Conservation (phyloP, 2,888 invertebrate species). For the Eupithecia pulchellata region DNA sequence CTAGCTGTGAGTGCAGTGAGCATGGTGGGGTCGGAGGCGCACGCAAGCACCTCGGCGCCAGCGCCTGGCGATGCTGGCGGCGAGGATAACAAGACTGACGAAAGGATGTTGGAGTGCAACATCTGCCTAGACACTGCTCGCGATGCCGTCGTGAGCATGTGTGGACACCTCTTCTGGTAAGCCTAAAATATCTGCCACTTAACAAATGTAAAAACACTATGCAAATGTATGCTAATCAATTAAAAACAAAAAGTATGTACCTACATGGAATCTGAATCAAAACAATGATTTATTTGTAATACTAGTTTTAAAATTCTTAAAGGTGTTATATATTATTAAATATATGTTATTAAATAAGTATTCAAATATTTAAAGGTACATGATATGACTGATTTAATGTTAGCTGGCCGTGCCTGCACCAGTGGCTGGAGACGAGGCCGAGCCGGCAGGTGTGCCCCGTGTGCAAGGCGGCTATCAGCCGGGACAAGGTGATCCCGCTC, state of each 20-base stretch:
- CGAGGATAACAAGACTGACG: slow-evolving; percentile 91
- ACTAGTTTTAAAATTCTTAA: too few species aligned
- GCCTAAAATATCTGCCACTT: background rate
- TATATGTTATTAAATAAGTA: too few species aligned
- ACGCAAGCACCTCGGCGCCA: slow-evolving; percentile 73
- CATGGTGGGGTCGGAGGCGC: slow-evolving; percentile 79
- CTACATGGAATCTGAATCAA: background rate
- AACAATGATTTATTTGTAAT: background rate
- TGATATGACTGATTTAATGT: background rate
- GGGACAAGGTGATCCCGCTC: slow-evolving; percentile 98
- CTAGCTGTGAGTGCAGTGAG: slow-evolving; percentile 43
- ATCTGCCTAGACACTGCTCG: slow-evolving; percentile 99
- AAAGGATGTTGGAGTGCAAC: slow-evolving; percentile 97
- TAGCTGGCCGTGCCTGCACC: slow-evolving; percentile 97
- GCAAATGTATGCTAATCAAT: background rate
- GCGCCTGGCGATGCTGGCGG: slow-evolving; percentile 80
- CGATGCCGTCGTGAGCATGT: slow-evolving; percentile 99
- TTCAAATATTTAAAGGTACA: too few species aligned
- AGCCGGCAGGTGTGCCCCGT: slow-evolving; percentile 98
- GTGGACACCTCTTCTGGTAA: slow-evolving; percentile 99
- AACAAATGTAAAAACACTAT: background rate
- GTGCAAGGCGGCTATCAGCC: slow-evolving; percentile 98
- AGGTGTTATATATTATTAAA: too few species aligned
- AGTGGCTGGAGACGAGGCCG: slow-evolving; percentile 98
- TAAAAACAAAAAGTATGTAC: too few species aligned